Evolutionary conservation across 2,797 vertebrate species (phyloP), one percentile per base, ranked within the genome.

Genomic region (Steatocranus sp.): DNA sequence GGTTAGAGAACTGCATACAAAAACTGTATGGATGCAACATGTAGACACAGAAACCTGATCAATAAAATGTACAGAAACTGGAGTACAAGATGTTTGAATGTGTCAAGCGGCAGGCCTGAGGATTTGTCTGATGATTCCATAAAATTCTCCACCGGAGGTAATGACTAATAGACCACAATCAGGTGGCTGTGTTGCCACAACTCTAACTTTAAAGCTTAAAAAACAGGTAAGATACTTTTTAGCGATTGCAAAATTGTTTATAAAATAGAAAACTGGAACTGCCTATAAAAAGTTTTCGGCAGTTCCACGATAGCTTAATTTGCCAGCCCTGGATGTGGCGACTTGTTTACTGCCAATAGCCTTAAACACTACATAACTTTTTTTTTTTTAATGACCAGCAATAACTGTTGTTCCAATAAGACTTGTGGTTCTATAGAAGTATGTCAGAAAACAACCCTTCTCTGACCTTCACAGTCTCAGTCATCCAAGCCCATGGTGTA

Each of bases 201-300:
- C 56, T 61, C 56, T 61, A 61, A 61, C 56, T 61, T 61, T 61
- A 34, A 61, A 61, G 56, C 56, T 61, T 34, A 12, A 2, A 34
- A 36, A 20, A n/a, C 56, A 2, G 18, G 30, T 61, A n/a, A 61
- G 56, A n/a, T 61, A 18, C 30, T 34, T 61, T 11, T n/a, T 7
- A 7, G 30, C 2, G 2, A 61, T 61, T 61, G 6, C 1, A 6
- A 7, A 17, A 32, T 61, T 61, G 17, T 61, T 61, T 61, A 61
- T 34, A 61, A 61, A 34, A 34, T 61, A 34, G 56, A 61, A 61
- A 61, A 61, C 30, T 61, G 30, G 6, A 61, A 61, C 30, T 61
- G 30, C 6, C 6, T 34, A 61, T 34, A 61, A 34, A n/a, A 34
- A 0, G 10, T n/a, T 34, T 61, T 34, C 4, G 4, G 56, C 17